These are phyloP conservation scores for Hystrix cristata DNA, from an alignment of 2,113 vertebrate species.

Conservation along the genomic window DNA sequence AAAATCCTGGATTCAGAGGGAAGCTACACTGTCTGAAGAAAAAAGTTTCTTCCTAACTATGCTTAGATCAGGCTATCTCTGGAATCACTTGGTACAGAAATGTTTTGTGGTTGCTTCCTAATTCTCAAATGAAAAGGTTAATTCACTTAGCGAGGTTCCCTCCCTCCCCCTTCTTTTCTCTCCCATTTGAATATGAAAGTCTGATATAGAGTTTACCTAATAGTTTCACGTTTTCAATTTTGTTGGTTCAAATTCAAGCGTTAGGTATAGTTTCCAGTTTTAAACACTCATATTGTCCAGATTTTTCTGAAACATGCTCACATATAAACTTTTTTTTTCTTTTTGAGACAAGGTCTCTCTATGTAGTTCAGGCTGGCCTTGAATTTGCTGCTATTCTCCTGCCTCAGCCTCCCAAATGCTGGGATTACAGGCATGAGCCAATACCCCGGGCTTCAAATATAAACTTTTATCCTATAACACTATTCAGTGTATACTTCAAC, in stretches of 20 bases:
- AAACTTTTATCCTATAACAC: constrained; percentile 33
- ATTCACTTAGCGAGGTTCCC: not conserved
- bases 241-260: not conserved
- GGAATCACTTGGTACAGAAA: constrained; percentile 49
- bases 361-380: no score
- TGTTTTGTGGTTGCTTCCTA: not conserved
- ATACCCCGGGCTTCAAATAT: not conserved
- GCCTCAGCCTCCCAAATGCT: no score
- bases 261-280: not conserved
- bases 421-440: no score
- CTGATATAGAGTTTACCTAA: not conserved
- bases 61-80: not conserved
- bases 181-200: not conserved
- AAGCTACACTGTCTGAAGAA: constrained; percentile 28
- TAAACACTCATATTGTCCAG: constrained; percentile 45
- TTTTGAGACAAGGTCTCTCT: no score
- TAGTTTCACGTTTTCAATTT: not conserved
- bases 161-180: not conserved
- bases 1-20: not conserved
- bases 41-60: not conserved
- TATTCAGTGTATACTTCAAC: not conserved
- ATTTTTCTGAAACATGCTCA: constrained; percentile 56
- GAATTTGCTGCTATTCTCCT: no score
- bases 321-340: constrained; percentile 28
- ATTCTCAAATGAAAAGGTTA: constrained; percentile 11